phyloP scores from a whole-genome alignment of 1,140 invertebrate genomes.

The Hydropsyche tenuis region DNA sequence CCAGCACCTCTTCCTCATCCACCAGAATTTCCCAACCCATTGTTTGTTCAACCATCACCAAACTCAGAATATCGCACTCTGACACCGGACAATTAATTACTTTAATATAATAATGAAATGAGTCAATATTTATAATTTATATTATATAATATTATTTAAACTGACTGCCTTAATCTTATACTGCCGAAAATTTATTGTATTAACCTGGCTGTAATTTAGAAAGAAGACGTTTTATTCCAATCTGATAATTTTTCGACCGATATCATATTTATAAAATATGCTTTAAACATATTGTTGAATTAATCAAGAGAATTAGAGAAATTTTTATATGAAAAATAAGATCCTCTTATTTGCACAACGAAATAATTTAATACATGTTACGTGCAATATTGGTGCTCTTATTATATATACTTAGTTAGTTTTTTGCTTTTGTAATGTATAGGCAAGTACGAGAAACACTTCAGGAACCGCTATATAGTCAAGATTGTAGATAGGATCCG shows the following conservation, averaged over 20 bases:
- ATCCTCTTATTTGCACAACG: slow-evolving; percentile 45
- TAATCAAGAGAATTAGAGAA: not conserved
- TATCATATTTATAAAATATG: not conserved
- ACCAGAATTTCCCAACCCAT: slow-evolving; percentile 91
- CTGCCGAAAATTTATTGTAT: not conserved
- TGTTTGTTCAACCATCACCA: slow-evolving; percentile 84
- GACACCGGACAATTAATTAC: slow-evolving; percentile 42
- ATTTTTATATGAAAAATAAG: not conserved
- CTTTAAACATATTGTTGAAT: not conserved
- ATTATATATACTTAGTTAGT: slow-evolving; percentile 39
- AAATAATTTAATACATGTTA: slow-evolving; percentile 39
- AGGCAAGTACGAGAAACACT: slow-evolving; percentile 38
- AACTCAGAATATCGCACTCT: slow-evolving; percentile 73
- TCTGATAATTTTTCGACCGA: slow-evolving; percentile 31
- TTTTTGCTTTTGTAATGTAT: slow-evolving; percentile 35
- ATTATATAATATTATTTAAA: slow-evolving; percentile 1
- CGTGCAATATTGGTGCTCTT: slow-evolving; percentile 51
- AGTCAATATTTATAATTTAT: slow-evolving; percentile 35
- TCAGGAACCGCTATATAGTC: slow-evolving; percentile 43
- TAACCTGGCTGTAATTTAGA: slow-evolving; percentile 33
- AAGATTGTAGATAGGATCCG: slow-evolving; percentile 46
- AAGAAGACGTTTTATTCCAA: slow-evolving; percentile 50
- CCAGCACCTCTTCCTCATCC: slow-evolving; percentile 91
- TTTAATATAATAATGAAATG: slow-evolving; percentile 14
- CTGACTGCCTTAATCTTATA: slow-evolving; percentile 29